Conservation (phyloP, 2,888 invertebrate species). For the Perizoma affinitatum region DNA sequence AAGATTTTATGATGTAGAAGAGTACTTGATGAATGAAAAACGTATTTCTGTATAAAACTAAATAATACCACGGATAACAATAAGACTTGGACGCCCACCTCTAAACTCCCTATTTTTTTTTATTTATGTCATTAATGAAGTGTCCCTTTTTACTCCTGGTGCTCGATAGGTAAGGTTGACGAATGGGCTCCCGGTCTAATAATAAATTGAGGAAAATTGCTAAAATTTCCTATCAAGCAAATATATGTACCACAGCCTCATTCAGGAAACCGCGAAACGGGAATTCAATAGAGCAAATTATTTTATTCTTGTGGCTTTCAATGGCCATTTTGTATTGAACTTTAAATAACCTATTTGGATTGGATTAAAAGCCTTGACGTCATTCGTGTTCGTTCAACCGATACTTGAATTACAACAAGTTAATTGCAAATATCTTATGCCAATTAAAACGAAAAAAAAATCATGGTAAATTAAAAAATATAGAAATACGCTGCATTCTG, state of each 20-base stretch:
- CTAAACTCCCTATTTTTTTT: too few relatives aligned
- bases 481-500: too few relatives aligned
- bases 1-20: slow-evolving; percentile 3
- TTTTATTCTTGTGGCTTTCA: slow-evolving; percentile 45
- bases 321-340: slow-evolving; percentile 48
- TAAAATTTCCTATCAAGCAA: slow-evolving; percentile 26
- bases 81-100: too few relatives aligned
- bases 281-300: slow-evolving; percentile 44
- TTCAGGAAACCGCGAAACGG: slow-evolving; percentile 27
- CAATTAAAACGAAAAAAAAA: slow-evolving; percentile 17
- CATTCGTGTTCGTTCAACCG: slow-evolving; percentile 52
- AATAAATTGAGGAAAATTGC: slow-evolving; percentile 32
- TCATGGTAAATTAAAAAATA: too few relatives aligned
- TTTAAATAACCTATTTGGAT: slow-evolving; percentile 47
- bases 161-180: too few relatives aligned
- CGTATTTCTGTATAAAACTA: too few relatives aligned
- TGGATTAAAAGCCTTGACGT: slow-evolving; percentile 43
- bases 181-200: background rate
- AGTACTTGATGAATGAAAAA: background rate
- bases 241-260: slow-evolving; percentile 17
- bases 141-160: too few relatives aligned
- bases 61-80: too few relatives aligned
- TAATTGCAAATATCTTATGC: slow-evolving; percentile 39
- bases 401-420: slow-evolving; percentile 49
- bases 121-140: too few relatives aligned